Evolutionary conservation across 53 echinoderm and acorn worm genomes (phyloP).

Genomic region (Antedon mediterranea): DNA sequence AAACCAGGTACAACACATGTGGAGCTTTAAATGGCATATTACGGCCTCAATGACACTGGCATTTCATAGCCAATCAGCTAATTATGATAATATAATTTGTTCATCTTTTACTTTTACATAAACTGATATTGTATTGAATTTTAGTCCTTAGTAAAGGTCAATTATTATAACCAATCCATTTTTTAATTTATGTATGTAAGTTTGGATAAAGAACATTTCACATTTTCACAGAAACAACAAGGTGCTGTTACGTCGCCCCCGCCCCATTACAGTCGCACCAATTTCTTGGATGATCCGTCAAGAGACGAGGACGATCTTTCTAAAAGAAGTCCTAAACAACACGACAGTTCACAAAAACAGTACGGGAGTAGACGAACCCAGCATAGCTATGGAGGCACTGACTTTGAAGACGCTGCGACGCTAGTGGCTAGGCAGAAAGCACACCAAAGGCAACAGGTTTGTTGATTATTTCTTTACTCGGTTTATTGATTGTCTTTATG

Average conservation of each 20-base stretch:
- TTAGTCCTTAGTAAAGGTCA: too few species aligned
- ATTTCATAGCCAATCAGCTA: too few species aligned
- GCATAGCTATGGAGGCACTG: slow-evolving; percentile 58
- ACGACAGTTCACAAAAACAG: slow-evolving; percentile 13
- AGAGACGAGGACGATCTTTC: slow-evolving; percentile 28
- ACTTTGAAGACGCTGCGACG: slow-evolving; percentile 35
- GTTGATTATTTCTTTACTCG: too few species aligned
- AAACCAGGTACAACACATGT: slow-evolving; percentile 50
- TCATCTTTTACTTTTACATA: too few species aligned
- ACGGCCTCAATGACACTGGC: too few species aligned
- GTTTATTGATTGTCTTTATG: too few species aligned
- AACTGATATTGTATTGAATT: too few species aligned
- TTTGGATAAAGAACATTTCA: neutral
- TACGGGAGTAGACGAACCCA: slow-evolving; percentile 41
- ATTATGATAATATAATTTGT: too few species aligned
- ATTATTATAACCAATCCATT: too few species aligned
- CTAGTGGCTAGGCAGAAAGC: slow-evolving; percentile 21
- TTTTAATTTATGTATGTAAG: too few species aligned
- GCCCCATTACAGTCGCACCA: slow-evolving; percentile 9
- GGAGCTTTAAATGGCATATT: too few species aligned
- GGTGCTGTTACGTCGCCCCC: slow-evolving; percentile 12
- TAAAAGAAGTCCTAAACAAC: neutral
- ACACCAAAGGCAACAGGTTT: neutral
- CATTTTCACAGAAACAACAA: slow-evolving; percentile 48
- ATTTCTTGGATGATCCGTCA: slow-evolving; percentile 66